phyloP scores from a whole-genome alignment of 2,797 vertebrate species.

The Arctocebus calabarensis region DNA sequence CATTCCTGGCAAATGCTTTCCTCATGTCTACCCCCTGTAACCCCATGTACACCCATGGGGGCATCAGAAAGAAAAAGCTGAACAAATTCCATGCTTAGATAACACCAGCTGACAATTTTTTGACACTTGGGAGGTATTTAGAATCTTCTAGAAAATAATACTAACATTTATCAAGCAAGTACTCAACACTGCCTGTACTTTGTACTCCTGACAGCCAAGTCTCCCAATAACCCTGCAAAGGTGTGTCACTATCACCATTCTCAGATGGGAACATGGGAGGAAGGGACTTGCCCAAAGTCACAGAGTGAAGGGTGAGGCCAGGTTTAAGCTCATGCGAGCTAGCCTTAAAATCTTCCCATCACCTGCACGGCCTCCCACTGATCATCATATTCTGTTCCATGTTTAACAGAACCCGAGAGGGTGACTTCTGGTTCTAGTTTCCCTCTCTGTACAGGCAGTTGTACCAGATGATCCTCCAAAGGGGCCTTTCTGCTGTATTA shows the following conservation, averaged over 20 bases:
- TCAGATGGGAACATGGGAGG: background rate
- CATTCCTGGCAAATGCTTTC: background rate
- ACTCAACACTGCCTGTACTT: background rate
- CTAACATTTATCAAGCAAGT: background rate
- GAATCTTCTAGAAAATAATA: slow-evolving; percentile 29
- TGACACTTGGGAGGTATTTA: background rate
- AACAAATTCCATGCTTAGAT: background rate
- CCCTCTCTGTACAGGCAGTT: background rate
- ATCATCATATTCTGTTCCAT: background rate
- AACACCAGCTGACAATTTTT: background rate
- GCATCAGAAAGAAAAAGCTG: background rate
- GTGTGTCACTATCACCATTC: background rate
- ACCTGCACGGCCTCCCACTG: background rate
- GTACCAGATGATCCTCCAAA: background rate
- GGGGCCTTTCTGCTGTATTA: background rate
- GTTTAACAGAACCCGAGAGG: background rate
- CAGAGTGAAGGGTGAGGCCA: background rate
- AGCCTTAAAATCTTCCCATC: background rate
- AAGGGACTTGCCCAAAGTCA: background rate
- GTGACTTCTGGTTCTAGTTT: background rate
- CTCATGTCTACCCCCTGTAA: fast-evolving
- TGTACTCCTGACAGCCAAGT: fast-evolving
- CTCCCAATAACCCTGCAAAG: background rate
- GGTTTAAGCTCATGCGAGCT: background rate
- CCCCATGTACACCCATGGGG: background rate